Percentiles rank a stretch among this genome's conserved stretches.
phyloP scores from a whole-genome alignment of 1,140 invertebrate genomes.

The Pseudomyrmex dendroicus region DNA sequence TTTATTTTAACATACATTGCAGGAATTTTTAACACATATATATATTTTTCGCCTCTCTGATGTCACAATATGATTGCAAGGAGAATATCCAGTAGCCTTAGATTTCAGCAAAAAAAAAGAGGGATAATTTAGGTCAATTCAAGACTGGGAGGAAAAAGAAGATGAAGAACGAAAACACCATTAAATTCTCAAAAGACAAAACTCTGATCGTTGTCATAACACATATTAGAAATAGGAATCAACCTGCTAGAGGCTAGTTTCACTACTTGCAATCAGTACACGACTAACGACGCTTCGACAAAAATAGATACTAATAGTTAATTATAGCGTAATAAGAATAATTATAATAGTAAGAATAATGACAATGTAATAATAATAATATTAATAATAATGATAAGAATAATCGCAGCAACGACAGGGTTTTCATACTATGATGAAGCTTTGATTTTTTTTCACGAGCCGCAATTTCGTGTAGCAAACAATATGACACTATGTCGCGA shows the following conservation, averaged over 20 bases:
- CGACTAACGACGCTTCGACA: slow-evolving; percentile 61
- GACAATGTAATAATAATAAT: slow-evolving; percentile 71
- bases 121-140: not conserved
- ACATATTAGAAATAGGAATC: slow-evolving; percentile 51
- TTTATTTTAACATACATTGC: no score
- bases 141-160: not conserved
- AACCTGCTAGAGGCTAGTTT: slow-evolving; percentile 56
- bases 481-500: slow-evolving; percentile 22
- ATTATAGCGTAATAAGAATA: slow-evolving; percentile 78
- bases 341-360: slow-evolving; percentile 73
- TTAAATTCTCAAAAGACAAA: slow-evolving; percentile 16
- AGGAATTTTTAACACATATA: no score
- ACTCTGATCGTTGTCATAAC: slow-evolving; percentile 33
- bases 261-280: slow-evolving; percentile 51
- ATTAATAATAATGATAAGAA: slow-evolving; percentile 69
- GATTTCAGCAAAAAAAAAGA: not conserved
- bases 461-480: slow-evolving; percentile 43
- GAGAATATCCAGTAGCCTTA: no score
- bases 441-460: slow-evolving; percentile 38
- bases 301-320: slow-evolving; percentile 78
- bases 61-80: not conserved
- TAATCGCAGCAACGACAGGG: slow-evolving; percentile 77
- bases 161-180: slow-evolving; percentile 18
- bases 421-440: slow-evolving; percentile 69
- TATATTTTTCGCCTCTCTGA: no score